These are phyloP conservation scores for Oscheius sp. DNA, from an alignment of 1,140 invertebrate genomes.

Conservation along the genomic window DNA sequence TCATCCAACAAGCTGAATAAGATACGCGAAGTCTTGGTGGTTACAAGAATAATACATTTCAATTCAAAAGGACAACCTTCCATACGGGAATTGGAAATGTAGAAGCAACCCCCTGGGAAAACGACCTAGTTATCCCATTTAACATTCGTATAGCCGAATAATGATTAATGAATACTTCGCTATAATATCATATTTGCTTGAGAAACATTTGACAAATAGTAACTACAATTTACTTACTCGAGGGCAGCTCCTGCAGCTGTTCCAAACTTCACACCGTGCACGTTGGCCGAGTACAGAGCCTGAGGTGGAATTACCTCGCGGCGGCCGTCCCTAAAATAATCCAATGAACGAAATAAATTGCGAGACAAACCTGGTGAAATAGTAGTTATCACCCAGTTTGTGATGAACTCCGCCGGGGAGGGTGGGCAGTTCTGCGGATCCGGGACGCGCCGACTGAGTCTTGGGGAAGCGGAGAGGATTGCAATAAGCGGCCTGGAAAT, in stretches of 20 bases:
- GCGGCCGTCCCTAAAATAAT: conserved; percentile 34
- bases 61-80: no score
- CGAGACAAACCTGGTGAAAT: conserved; percentile 28
- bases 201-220: no score
- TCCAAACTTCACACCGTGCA: neutral
- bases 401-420: conserved; percentile 45
- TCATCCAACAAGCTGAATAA: no score
- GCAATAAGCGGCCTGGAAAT: conserved; percentile 25
- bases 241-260: neutral
- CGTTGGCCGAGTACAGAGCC: conserved; percentile 31
- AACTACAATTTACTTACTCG: conserved; percentile 12
- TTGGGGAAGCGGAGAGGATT: conserved; percentile 45
- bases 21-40: no score
- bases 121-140: no score
- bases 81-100: no score
- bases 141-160: no score
- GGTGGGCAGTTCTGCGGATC: conserved; percentile 31
- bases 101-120: no score
- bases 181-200: no score
- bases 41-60: no score
- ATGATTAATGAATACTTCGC: no score
- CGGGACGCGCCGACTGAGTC: conserved; percentile 37
- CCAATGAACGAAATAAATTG: neutral
- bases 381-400: conserved; percentile 44
- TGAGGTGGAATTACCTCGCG: conserved; percentile 33